Conservation (phyloP, 2,888 invertebrate species). For the Colletes collaris region DNA sequence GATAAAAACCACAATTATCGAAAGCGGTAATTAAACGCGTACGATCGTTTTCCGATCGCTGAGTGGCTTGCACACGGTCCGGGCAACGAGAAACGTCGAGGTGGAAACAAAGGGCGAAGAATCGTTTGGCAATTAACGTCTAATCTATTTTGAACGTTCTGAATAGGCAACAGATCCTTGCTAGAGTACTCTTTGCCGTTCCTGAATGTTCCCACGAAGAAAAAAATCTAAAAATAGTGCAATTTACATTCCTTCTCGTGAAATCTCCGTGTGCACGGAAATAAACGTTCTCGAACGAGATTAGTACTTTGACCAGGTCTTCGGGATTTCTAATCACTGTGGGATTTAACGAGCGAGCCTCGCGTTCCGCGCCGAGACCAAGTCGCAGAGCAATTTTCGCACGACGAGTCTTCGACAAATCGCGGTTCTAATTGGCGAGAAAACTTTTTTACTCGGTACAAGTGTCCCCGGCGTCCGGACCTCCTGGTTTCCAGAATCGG, state of each 20-base stretch:
- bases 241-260: background rate
- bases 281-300: background rate
- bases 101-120: background rate
- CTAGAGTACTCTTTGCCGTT: too few species aligned
- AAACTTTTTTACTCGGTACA: conserved; percentile 32
- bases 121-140: too few species aligned
- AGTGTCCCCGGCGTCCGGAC: conserved; percentile 35
- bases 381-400: conserved; percentile 35
- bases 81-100: conserved; percentile 6
- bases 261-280: background rate
- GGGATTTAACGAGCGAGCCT: background rate
- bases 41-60: conserved; percentile 26
- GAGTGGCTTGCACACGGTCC: conserved; percentile 14
- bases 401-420: conserved; percentile 44
- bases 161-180: too few species aligned
- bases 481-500: conserved; percentile 44
- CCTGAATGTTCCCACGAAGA: too few species aligned
- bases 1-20: conserved; percentile 74
- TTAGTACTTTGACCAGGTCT: too few species aligned
- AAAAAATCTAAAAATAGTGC: too few species aligned
- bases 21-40: conserved; percentile 72
- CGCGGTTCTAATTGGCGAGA: conserved; percentile 52
- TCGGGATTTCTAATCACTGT: too few species aligned
- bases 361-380: background rate
- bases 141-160: too few species aligned